Base-by-base conservation (phyloP, 2,888 invertebrate species). In the Dryobota labecula region DNA sequence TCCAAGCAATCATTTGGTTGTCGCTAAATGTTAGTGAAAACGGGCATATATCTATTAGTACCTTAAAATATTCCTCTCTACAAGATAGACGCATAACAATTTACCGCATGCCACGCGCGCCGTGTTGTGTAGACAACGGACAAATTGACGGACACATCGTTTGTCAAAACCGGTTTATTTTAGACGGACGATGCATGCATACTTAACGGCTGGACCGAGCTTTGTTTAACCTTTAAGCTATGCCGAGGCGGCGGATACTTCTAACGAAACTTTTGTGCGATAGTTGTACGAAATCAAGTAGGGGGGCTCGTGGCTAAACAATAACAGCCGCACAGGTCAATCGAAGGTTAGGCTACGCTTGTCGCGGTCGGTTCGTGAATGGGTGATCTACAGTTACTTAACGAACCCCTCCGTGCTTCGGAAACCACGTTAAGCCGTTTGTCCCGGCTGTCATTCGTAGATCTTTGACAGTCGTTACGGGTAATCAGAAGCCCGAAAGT, bases 61-160 rank as follows among this genome's bases (percentile, higher is more conserved):
- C 36, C 13, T 15, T 18, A 18, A 61, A 30, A 61, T n/a, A 47
- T 61, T 30, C 9, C 30, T 9, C 27, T 41, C 45, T 13, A 67
- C 47, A 43, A 71, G 15, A 49, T 7, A 11, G 5, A 56, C 30
- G 45, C n/a, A 13, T 27, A 63, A 38, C n/a, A 51, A 43, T 30
- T 13, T 0, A 45, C 18, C 9, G 43, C 36, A 49, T 20, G 49
- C 38, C 57, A 58, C 41, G 33, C 51, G 20, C 53, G 27, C 24
- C 15, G 45, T 38, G 47, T 36, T 64, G 43, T 8, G 51, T 43
- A 60, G 68, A 72, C 54, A 47, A 7, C 68, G 7, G 24, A 77
- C 77, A 80, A 80, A 76, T 68, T 80, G 77, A 56, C 60, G 30
- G 41, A 68, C 68, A 54, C n/a, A 15, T 64, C 76, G 76, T 64